Conservation (phyloP, 2,797 vertebrate genomes). For the Iguana delicatissima region DNA sequence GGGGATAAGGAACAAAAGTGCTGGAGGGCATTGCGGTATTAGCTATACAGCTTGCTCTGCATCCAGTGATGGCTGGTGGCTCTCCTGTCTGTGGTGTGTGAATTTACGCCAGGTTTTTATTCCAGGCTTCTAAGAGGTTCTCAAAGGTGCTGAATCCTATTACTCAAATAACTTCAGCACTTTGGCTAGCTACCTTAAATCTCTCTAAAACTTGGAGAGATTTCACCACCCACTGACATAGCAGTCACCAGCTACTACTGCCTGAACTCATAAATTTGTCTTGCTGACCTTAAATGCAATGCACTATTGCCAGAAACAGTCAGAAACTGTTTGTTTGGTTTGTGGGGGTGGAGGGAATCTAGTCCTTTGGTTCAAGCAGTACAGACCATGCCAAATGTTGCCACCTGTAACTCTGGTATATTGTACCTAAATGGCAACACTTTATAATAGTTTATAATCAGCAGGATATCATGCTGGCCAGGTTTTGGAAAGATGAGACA, state of each 20-base stretch:
- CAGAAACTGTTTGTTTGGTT: neutral
- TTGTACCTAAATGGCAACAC: neutral
- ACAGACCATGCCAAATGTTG: neutral
- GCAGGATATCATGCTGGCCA: neutral
- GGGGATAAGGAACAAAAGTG: neutral
- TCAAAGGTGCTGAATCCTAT: no score
- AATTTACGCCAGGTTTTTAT: no score
- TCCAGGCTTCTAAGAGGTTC: no score
- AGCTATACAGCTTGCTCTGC: neutral
- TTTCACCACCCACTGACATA: no score
- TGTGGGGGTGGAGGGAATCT: neutral
- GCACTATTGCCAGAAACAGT: neutral
- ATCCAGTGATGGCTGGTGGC: neutral
- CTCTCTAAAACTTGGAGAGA: no score
- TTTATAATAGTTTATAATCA: neutral
- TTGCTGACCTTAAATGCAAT: neutral
- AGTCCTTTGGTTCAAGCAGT: neutral
- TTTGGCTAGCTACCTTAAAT: no score
- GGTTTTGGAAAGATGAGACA: neutral
- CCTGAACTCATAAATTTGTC: neutral
- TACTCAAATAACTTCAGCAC: no score
- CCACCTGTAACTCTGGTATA: neutral
- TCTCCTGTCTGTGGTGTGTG: no score
- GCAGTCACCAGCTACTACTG: no score
- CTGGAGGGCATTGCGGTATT: neutral